These are phyloP conservation scores for Paratilapia polleni DNA, from an alignment of 2,113 vertebrate genomes.

Conservation along the genomic window DNA sequence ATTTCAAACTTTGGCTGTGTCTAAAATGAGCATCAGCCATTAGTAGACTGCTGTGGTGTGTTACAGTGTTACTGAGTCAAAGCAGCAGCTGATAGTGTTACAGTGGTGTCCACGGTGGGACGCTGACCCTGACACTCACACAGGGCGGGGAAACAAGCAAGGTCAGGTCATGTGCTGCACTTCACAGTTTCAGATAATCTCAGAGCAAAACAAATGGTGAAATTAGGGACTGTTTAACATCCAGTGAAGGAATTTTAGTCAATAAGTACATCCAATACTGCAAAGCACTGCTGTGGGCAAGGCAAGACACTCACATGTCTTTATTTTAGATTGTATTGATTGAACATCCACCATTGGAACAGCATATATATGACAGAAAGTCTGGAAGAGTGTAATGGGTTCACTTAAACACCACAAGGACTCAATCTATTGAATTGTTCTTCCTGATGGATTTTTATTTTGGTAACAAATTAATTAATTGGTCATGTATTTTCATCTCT, in stretches of 20 bases:
- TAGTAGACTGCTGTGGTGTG: not conserved
- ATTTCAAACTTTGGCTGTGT: not conserved
- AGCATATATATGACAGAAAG: not conserved
- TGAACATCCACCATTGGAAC: not conserved
- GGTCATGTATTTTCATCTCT: not conserved
- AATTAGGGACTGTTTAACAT: not conserved
- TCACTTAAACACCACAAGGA: not conserved
- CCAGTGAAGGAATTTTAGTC: not conserved
- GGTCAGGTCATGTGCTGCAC: not conserved
- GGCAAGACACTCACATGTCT: not conserved
- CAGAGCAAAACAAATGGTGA: too few species aligned
- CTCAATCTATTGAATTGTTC: not conserved
- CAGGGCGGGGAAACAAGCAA: not conserved
- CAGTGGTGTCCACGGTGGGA: not conserved
- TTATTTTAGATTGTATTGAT: not conserved
- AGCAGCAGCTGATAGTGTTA: too few species aligned
- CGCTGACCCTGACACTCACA: not conserved
- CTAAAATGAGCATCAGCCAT: not conserved
- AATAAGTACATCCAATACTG: too few species aligned
- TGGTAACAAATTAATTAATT: too few species aligned
- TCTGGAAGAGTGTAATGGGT: not conserved
- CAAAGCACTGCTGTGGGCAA: not conserved
- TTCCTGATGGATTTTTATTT: not conserved
- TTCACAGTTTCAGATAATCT: too few species aligned
- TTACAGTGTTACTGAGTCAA: too few species aligned